phyloP scores from a whole-genome alignment of 2,888 invertebrate genomes.

The Odontocerum albicorne region DNA sequence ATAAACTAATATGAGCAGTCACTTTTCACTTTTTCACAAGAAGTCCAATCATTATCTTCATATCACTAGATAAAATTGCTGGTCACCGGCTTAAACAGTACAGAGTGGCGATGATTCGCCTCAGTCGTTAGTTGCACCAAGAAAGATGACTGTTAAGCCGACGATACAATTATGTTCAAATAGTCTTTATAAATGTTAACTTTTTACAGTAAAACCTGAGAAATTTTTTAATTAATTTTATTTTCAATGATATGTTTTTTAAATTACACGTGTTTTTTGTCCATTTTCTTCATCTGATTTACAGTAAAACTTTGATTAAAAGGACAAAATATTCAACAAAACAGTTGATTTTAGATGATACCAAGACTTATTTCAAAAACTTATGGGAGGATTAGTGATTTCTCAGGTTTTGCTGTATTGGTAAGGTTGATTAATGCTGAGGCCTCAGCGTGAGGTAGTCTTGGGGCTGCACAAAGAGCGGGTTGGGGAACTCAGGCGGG shows the following conservation, averaged over 20 bases:
- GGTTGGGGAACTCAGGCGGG: conserved; percentile 94
- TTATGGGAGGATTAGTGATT: background rate
- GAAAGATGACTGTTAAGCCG: background rate
- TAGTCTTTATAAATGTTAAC: background rate
- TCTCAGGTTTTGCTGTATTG: background rate
- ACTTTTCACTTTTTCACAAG: conserved; percentile 17
- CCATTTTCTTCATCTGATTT: no score
- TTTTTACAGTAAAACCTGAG: no score
- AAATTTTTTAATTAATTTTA: no score
- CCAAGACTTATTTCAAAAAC: no score
- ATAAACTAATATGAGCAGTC: conserved; percentile 19
- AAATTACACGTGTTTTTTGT: no score
- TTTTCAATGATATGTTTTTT: no score
- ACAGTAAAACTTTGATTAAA: no score
- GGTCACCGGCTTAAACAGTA: background rate
- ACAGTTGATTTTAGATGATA: no score
- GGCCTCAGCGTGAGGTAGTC: conserved; percentile 67
- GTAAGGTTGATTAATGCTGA: conserved; percentile 23
- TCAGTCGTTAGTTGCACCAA: background rate
- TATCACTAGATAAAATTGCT: no score
- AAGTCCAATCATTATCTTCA: conserved; percentile 3
- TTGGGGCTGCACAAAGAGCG: conserved; percentile 82
- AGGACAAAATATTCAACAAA: no score
- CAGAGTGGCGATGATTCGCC: background rate
- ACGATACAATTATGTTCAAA: background rate